Evolutionary conservation across 2,113 vertebrate genomes (phyloP).

Genomic region (Petrocephalus zakoni): DNA sequence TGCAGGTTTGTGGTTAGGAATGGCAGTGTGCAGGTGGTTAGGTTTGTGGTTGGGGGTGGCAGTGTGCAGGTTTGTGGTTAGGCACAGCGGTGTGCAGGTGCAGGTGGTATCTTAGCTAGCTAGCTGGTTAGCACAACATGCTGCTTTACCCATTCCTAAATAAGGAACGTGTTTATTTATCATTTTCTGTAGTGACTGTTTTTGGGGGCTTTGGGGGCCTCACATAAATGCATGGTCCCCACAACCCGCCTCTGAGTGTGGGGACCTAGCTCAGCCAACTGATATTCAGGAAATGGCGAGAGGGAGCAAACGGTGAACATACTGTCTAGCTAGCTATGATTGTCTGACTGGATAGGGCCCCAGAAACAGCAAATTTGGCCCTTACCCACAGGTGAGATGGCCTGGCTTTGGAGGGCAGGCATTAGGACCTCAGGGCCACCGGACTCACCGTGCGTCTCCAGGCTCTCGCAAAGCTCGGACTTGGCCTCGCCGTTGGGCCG

Average conservation of each 20-base stretch:
- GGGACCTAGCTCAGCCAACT: neutral
- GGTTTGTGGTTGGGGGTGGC: neutral
- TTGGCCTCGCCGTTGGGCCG: constrained; percentile 93
- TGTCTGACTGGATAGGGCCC: neutral
- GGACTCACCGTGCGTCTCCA: constrained; percentile 79
- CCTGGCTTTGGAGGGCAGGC: neutral
- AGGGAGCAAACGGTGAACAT: neutral
- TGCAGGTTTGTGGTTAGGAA: too few relatives aligned
- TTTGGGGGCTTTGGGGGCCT: neutral
- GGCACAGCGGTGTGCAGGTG: too few relatives aligned
- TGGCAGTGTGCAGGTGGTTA: too few relatives aligned
- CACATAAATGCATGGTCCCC: neutral
- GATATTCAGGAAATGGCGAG: neutral
- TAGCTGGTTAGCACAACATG: neutral
- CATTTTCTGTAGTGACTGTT: neutral
- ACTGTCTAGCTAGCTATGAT: neutral
- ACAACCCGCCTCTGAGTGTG: neutral
- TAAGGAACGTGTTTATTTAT: neutral
- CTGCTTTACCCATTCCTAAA: neutral
- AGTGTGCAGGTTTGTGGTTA: too few relatives aligned
- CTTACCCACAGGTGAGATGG: neutral
- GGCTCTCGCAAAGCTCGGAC: constrained; percentile 89
- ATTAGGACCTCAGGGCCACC: neutral
- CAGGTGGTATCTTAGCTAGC: neutral
- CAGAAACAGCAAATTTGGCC: too few relatives aligned